A percentile compares a stretch with the other conserved stretches of the same genome.
Evolutionary conservation across 2,888 invertebrate species (phyloP).

Genomic region (Agrochola lota): DNA sequence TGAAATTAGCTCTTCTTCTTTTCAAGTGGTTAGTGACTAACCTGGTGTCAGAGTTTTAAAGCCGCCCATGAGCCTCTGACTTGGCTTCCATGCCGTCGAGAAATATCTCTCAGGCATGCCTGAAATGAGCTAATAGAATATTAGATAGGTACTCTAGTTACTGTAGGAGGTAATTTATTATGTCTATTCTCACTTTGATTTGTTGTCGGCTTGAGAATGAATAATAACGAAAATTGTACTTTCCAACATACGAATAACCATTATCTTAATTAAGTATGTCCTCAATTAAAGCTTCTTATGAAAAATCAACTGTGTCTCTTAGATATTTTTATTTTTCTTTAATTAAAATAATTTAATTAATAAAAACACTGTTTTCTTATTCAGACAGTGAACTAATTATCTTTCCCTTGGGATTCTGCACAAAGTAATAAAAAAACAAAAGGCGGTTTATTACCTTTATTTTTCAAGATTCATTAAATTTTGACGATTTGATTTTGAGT

Average conservation of each 20-base stretch:
- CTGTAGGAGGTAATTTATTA: not conserved
- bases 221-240: not conserved
- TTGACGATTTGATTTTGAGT: conserved; percentile 28
- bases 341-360: conserved; percentile 29
- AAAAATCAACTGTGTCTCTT: not conserved
- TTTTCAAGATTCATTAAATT: conserved; percentile 46
- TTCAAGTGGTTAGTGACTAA: too few species aligned
- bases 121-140: not conserved
- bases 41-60: too few species aligned
- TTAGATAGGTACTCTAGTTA: not conserved
- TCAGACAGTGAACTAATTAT: conserved; percentile 32
- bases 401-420: conserved; percentile 11
- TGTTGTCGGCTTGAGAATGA: not conserved
- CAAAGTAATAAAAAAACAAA: conserved; percentile 29
- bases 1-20: not conserved
- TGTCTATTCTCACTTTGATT: not conserved
- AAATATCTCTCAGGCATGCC: too few species aligned
- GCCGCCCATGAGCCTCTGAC: too few species aligned
- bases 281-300: not conserved
- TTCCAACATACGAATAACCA: not conserved
- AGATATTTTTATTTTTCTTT: conserved; percentile 2
- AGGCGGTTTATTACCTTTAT: conserved; percentile 19
- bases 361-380: conserved; percentile 31
- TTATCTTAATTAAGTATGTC: not conserved
- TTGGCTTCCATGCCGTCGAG: too few species aligned